Base-by-base conservation (phyloP, 1,140 invertebrate genomes). In the Temnothorax nylanderi region DNA sequence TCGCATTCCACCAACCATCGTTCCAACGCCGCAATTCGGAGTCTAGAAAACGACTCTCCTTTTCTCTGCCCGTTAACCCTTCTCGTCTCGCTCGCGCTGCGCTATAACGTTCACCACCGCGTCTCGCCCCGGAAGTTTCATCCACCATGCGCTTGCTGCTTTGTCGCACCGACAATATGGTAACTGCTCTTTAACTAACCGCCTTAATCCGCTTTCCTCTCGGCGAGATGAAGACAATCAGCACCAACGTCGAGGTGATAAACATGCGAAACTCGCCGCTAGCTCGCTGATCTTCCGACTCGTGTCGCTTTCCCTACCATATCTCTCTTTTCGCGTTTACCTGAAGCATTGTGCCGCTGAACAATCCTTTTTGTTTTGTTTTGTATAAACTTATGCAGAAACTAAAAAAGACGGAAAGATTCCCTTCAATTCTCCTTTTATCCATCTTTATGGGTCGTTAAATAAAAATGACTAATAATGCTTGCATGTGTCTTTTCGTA, bases 131-230 rank as follows among this genome's bases (percentile, higher is more conserved):
- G 67, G 72, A 86, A 76, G 80, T 75, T 75, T 90, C 82, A 77
- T 85, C 90, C 91, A 86, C 88, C 90, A 85, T 78, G 74, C 60
- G 82, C 51, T 58, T 85, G 90, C 88, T 91, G 86, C 87, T 92
- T 87, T 87, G 88, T 91, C 89, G 84, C 82, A 91, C 26, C 88
- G 92, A 90, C 91, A 93, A 85, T 93, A 93, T 92, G 88, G 92
- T 93, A 94, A 93, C 92, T 93, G 91, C 92, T 94, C 93, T 94
- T 94, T 93, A 94, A 93, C 92, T 92, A 93, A 93, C 91, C 92
- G 82, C 92, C 87, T 93, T 93, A 94, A 94, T 94, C 93, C 91
- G 91, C 92, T 94, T 93, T 93, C 89, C 92, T 88, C 82, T 91
- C 78, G 85, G 87, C 87, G 75, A 77, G 87, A 60, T 76, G 88